These are phyloP conservation scores for Chloroceryle amazona DNA, from an alignment of 2,797 vertebrate species.

Conservation along the genomic window DNA sequence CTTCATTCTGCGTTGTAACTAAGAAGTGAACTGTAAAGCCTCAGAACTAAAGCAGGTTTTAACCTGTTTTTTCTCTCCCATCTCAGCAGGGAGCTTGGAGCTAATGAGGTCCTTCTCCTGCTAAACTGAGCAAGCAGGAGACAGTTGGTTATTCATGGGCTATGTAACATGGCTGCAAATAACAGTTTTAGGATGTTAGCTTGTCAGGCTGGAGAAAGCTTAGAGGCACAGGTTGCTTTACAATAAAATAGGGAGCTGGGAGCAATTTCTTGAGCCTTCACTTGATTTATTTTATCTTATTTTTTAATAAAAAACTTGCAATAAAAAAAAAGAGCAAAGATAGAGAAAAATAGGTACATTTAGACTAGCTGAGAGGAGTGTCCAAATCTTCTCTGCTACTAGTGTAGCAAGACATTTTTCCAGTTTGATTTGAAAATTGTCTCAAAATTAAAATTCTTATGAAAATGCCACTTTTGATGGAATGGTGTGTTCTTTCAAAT, in stretches of 20 bases:
- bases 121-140: background rate
- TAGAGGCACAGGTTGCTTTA: background rate
- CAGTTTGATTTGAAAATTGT: background rate
- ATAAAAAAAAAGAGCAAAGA: background rate
- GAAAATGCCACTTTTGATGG: background rate
- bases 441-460: background rate
- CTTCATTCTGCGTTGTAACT: background rate
- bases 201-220: background rate
- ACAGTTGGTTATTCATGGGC: background rate
- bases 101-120: background rate
- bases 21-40: background rate
- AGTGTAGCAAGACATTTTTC: background rate
- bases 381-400: background rate
- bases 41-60: background rate
- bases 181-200: background rate
- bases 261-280: background rate
- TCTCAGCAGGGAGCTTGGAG: background rate
- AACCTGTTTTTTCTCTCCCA: background rate
- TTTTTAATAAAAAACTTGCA: background rate
- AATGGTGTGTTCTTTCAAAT: background rate
- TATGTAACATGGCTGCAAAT: background rate
- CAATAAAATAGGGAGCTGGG: background rate
- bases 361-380: background rate
- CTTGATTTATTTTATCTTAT: background rate
- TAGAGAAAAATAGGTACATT: background rate